Conservation (phyloP, 2,888 invertebrate species). For the Flexamia atlantica region DNA sequence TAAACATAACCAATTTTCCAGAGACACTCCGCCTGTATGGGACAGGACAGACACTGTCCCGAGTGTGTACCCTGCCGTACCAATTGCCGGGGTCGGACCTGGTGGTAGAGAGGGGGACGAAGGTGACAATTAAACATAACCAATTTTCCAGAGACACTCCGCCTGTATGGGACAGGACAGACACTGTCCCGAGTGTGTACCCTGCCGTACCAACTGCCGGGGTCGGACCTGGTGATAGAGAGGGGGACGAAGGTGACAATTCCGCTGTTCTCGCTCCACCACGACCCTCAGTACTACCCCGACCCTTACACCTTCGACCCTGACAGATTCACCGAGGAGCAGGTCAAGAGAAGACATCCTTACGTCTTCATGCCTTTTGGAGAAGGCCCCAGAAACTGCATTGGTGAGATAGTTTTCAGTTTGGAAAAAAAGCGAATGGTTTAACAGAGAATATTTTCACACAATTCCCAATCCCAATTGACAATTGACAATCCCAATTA, state of each 20-base stretch:
- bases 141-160: slow-evolving; percentile 77
- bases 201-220: slow-evolving; percentile 77
- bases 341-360: slow-evolving; percentile 77
- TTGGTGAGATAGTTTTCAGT: slow-evolving; percentile 74
- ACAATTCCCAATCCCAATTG: no score
- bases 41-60: no score
- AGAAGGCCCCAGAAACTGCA: slow-evolving; percentile 79
- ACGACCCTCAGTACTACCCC: slow-evolving; percentile 79
- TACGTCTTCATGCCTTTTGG: slow-evolving; percentile 79
- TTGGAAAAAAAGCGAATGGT: no score
- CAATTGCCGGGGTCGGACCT: no score
- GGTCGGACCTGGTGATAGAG: slow-evolving; percentile 75
- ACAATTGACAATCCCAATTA: no score
- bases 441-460: no score
- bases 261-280: slow-evolving; percentile 76
- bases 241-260: slow-evolving; percentile 75
- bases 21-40: no score
- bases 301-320: slow-evolving; percentile 81
- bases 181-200: slow-evolving; percentile 78
- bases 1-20: no score
- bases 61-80: no score
- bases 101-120: no score
- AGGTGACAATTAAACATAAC: no score
- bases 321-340: slow-evolving; percentile 78
- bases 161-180: slow-evolving; percentile 79